These are phyloP conservation scores for Anseranas semipalmata DNA, from an alignment of 2,113 vertebrate species.

Conservation along the genomic window DNA sequence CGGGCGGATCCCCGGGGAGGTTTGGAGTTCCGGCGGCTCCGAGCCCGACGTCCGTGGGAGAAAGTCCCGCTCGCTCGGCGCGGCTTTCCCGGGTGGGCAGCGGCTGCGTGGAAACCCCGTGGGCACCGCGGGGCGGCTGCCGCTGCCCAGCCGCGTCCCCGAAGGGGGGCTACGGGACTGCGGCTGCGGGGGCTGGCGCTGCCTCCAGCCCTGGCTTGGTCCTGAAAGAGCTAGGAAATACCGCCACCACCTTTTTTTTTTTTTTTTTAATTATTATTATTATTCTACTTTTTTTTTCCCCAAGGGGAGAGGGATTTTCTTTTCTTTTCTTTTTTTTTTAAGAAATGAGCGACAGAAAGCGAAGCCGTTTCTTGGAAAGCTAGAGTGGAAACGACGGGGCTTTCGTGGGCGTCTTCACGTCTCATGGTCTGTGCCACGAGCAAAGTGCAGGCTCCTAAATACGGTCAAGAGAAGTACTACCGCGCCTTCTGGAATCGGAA, in stretches of 20 bases:
- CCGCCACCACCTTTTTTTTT: background rate
- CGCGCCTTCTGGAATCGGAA: fast-evolving
- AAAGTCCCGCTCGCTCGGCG: fast-evolving
- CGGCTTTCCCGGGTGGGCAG: fast-evolving
- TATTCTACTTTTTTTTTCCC: too few species aligned
- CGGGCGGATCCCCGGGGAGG: background rate
- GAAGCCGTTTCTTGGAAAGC: background rate
- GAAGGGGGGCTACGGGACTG: too few species aligned
- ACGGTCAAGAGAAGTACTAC: fast-evolving
- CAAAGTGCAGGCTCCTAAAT: fast-evolving
- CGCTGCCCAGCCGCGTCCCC: fast-evolving
- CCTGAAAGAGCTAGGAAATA: background rate
- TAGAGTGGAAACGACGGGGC: fast-evolving
- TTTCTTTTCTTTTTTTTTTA: fast-evolving
- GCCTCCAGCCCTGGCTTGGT: background rate
- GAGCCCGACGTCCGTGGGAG: background rate
- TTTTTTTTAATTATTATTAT: too few species aligned
- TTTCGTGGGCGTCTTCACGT: fast-evolving
- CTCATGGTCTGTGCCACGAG: fast-evolving
- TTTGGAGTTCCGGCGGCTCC: background rate
- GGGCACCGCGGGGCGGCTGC: fast-evolving
- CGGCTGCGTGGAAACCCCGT: background rate
- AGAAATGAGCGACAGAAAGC: background rate
- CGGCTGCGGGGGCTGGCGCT: too few species aligned
- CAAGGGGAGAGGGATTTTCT: background rate